Evolutionary conservation across 2,888 invertebrate genomes (phyloP), one percentile per base, ranked within the genome.

Genomic region (Hirtodrosophila trivittata): DNA sequence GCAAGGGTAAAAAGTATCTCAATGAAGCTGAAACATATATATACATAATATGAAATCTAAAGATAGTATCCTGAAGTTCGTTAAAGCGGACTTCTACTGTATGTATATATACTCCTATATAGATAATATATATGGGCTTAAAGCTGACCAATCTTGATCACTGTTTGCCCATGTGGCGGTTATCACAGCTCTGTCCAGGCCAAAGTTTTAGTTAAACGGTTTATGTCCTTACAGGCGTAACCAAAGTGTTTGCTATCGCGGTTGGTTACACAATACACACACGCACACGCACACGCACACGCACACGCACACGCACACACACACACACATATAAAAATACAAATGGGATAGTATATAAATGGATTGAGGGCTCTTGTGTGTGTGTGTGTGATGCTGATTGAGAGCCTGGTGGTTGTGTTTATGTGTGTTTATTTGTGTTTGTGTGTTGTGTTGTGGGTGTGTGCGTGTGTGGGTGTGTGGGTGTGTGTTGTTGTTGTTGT

Each of bases 181-280:
- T 41, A 39, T 30, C 41, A 16, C 21, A 51, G 35, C 39, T 38
- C 28, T 38, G 49, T 62, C 45, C 28, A 12, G n/a, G 14, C 14
- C 13, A 12, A 42, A 46, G 41, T 45, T 50, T 12, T 32, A 43
- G 28, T 54, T 49, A 41, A 56, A 52, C 45, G 71, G 45, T 60
- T 52, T 47, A 56, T 47, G 51, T 47, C 37, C 70, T 60, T 25
- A 25, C 43, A 56, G 41, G 30, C 47, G 47, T 63, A 71, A 66
- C 60, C 67, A 64, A 72, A 72, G 64, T 76, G 80, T 76, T 78
- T 78, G 59, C 59, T 54, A 56, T 57, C 51, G 74, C 57, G 74
- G 67, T 71, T 77, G 62, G 68, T 65, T 77, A 46, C 50, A 65
- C 71, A 70, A 37, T 28, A 49, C 39, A 42, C 42, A 45, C 42